Conservation (phyloP, 1,140 invertebrate species). For the Coptotermes formosanus region DNA sequence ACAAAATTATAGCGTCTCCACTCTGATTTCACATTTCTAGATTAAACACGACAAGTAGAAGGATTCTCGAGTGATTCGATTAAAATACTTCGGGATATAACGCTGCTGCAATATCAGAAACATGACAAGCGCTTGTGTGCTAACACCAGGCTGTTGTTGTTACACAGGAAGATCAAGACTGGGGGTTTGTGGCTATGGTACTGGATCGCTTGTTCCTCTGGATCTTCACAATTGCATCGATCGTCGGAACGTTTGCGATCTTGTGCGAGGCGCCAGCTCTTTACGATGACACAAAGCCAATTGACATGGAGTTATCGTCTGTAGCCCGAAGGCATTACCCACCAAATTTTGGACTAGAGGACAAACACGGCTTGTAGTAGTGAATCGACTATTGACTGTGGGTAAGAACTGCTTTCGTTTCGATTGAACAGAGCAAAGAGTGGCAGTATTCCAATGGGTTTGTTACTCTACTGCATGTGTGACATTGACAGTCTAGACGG, state of each 20-base stretch:
- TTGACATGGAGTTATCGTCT: slow-evolving; percentile 81
- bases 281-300: slow-evolving; percentile 86
- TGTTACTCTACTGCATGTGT: background rate
- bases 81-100: too few species aligned
- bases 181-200: slow-evolving; percentile 99
- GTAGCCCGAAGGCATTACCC: slow-evolving; percentile 76
- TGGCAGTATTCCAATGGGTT: background rate
- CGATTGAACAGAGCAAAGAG: background rate
- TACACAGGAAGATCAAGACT: slow-evolving; percentile 91
- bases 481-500: too few species aligned
- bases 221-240: slow-evolving; percentile 90
- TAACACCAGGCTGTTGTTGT: background rate
- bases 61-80: background rate
- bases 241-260: slow-evolving; percentile 85
- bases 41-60: background rate
- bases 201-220: slow-evolving; percentile 95
- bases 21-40: background rate
- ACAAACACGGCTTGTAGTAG: background rate
- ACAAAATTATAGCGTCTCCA: background rate
- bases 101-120: background rate
- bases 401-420: too few species aligned
- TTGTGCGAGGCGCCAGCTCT: slow-evolving; percentile 86
- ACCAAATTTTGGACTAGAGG: slow-evolving; percentile 50
- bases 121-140: background rate
- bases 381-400: background rate